Base-by-base conservation (phyloP, 1,140 invertebrate genomes). In the Pachypeltis micranthus region DNA sequence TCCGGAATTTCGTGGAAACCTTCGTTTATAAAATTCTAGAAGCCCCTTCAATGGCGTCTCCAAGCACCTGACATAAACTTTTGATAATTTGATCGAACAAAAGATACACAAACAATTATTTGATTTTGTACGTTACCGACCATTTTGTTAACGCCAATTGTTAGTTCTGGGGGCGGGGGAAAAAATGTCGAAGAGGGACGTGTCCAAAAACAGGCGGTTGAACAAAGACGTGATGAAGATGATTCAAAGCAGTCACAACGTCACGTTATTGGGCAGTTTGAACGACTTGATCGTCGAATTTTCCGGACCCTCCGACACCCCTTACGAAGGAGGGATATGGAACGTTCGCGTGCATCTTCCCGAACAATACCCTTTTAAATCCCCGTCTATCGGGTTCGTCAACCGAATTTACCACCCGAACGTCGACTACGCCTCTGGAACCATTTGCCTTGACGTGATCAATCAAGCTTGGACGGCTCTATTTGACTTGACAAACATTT, bases 211-310 rank as follows among this genome's bases (percentile, higher is more conserved):
- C 21, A 51, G 96, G 80, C 91, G 96, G 75, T 98, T 99, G 93
- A 96, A 99, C 85, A 99, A 96, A 74, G 96, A 99, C 85, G 95
- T 99, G 76, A 95, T 99, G 76, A 99, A 98, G 86, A 84, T 99
- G 90, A 98, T 99, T 76, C 93, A 98, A 80, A 95, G 91, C 74
- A 98, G 98, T 78, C 94, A 99, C 77, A 95, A 99, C 77, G 96
- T 99, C 44, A 98, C 95, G 21, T 96, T 99, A 71, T 79, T 98
- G 27, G 93, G 94, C 63, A 95, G 96, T 58, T 81, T 99, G 55
- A 98, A 98, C 79, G 96, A 99, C 80, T 98, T 99, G 80, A 93
- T 93, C 75, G 96, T 99, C 44, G 99, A 98, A 81, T 99, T 99
- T 80, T 96, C 95, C 78, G 96, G 96, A 55, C 96, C 96, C 60